Base-by-base conservation (phyloP, 1,140 invertebrate genomes). In the Whitmania pigra region DNA sequence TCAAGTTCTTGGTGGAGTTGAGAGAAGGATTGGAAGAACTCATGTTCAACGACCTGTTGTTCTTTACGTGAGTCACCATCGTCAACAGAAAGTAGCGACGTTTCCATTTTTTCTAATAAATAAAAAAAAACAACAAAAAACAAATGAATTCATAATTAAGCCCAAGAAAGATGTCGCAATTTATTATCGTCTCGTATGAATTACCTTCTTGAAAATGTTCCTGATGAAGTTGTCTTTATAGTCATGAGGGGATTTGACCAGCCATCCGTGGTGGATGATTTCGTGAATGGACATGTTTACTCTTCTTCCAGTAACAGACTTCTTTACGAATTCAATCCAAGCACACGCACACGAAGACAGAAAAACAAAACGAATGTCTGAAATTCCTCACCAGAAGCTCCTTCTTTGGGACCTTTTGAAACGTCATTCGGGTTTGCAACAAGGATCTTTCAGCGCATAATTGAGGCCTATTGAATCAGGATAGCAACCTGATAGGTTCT, bases 141-240 rank as follows among this genome's bases (percentile, higher is more conserved):
- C 15, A 49, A 49, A 49, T 49, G 13, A 49, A 49, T 49, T 49
- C 43, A 49, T 49, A 11, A 49, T 49, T 49, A 11, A 17, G 2
- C 13, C 43, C 11, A 49, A 36, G 2, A 36, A 36, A 36, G 6
- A 17, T 0, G 43, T 49, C 13, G 43, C 43, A 49, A 15, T 15
- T 49, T 49, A 1, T 5, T 17, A 49, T 49, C 43, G 9, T 17
- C 43, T 49, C 31, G 31, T 49, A 17, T 18, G 29, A 63, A 63
- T 25, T 25, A 63, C 57, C 57, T 63, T 63, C 29, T 15, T 63
- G 29, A 63, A 63, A 63, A 63, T 63, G 11, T 22, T 63, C 57
- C 22, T 31, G 29, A 31, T 31, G 29, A 22, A 22, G 22, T 31
- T 31, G 29, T 63, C 57, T 63, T 63, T 31, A 7, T 2, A 22